A percentile compares a stretch with the other conserved stretches of the same genome.
Conservation (phyloP, 2,113 vertebrate genomes). For the Tringa solitaria region DNA sequence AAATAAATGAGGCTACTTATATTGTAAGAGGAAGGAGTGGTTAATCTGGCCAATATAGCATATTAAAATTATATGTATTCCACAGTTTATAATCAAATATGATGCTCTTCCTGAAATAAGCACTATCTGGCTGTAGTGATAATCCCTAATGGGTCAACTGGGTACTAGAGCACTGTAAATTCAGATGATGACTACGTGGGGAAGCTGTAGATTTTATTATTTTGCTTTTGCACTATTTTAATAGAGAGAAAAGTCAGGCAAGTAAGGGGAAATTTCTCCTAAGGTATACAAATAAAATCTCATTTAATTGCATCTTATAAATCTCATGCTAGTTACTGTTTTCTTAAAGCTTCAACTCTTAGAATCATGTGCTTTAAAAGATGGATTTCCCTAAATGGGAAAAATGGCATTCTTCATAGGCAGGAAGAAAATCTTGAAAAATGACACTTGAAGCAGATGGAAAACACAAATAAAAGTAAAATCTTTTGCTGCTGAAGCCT, state of each 20-base stretch:
- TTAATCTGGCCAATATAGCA: not conserved
- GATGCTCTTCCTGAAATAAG: conserved; percentile 12
- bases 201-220: not conserved
- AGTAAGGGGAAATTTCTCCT: not conserved
- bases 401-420: not conserved
- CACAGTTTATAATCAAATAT: not conserved
- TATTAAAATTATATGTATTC: conserved; percentile 2
- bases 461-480: not conserved
- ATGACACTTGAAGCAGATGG: not conserved
- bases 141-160: not conserved
- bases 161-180: not conserved
- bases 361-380: not conserved
- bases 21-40: not conserved
- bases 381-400: not conserved
- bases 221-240: not conserved
- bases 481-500: not conserved
- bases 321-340: not conserved
- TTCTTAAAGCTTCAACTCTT: not conserved
- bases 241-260: not conserved
- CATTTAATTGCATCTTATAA: not conserved
- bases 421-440: not conserved
- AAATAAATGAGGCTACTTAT: conserved; percentile 12
- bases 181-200: not conserved
- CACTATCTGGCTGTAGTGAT: not conserved
- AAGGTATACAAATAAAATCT: not conserved